phyloP scores from a whole-genome alignment of 2,888 invertebrate genomes.

The Rhyacophila evoluta region DNA sequence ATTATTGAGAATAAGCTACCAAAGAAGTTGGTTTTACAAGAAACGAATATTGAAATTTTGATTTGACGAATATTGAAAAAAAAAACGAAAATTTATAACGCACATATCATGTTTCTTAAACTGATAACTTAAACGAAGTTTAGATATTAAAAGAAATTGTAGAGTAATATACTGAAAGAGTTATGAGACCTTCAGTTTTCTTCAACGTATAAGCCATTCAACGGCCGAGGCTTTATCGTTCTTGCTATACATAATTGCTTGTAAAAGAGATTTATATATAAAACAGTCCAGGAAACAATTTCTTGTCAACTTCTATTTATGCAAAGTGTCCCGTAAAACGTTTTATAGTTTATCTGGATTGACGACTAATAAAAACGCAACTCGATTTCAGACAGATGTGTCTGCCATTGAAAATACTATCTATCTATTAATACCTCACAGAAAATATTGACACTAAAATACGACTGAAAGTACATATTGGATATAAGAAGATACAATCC shows the following conservation, averaged over 20 bases:
- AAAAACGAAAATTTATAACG: neutral
- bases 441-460: too few relatives aligned
- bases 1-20: too few relatives aligned
- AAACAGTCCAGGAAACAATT: neutral
- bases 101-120: neutral
- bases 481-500: too few relatives aligned
- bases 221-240: neutral
- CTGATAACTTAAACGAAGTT: neutral
- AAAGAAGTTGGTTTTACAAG: too few relatives aligned
- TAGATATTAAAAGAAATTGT: too few relatives aligned
- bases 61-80: too few relatives aligned
- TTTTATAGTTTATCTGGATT: conserved; percentile 12
- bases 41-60: too few relatives aligned
- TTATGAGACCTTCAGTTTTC: neutral
- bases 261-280: conserved; percentile 13
- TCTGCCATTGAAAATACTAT: neutral
- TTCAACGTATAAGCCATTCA: neutral
- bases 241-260: neutral
- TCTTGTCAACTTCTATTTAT: conserved; percentile 12
- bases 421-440: too few relatives aligned
- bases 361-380: neutral
- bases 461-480: too few relatives aligned
- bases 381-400: neutral
- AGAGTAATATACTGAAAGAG: neutral
- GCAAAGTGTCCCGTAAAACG: neutral